Conservation (phyloP, 1,140 invertebrate species). For the Fopius arisanus region DNA sequence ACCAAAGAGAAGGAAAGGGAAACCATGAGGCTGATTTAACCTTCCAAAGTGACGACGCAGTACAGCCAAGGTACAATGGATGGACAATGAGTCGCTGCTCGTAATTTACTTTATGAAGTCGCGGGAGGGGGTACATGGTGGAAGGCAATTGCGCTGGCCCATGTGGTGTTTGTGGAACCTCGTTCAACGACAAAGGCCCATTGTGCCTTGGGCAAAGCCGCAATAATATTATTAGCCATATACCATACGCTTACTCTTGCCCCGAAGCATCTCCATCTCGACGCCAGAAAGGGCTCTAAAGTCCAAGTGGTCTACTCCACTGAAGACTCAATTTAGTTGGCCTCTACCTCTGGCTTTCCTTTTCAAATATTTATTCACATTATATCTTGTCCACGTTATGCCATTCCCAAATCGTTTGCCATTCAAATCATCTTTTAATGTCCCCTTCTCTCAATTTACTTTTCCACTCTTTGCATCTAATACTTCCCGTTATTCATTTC, state of each 20-base stretch:
- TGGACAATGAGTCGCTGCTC: slow-evolving; percentile 40
- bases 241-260: slow-evolving; percentile 40
- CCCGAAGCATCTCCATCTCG: slow-evolving; percentile 44
- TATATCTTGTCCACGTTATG: neutral
- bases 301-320: neutral
- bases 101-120: slow-evolving; percentile 34
- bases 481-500: too few relatives aligned
- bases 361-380: neutral
- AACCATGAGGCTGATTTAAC: neutral
- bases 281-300: slow-evolving; percentile 20
- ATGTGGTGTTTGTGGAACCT: slow-evolving; percentile 36
- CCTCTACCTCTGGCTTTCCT: neutral
- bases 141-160: slow-evolving; percentile 9
- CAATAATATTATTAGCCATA: slow-evolving; percentile 55
- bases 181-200: slow-evolving; percentile 49
- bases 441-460: too few relatives aligned
- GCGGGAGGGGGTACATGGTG: neutral
- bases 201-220: slow-evolving; percentile 45
- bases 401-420: neutral
- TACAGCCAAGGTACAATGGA: neutral
- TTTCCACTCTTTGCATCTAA: too few relatives aligned
- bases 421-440: neutral
- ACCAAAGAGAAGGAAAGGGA: neutral
- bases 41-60: slow-evolving; percentile 10
- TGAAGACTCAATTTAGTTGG: slow-evolving; percentile 51